Conservation (phyloP, 2,888 invertebrate species). For the Pemphredon lugubris region DNA sequence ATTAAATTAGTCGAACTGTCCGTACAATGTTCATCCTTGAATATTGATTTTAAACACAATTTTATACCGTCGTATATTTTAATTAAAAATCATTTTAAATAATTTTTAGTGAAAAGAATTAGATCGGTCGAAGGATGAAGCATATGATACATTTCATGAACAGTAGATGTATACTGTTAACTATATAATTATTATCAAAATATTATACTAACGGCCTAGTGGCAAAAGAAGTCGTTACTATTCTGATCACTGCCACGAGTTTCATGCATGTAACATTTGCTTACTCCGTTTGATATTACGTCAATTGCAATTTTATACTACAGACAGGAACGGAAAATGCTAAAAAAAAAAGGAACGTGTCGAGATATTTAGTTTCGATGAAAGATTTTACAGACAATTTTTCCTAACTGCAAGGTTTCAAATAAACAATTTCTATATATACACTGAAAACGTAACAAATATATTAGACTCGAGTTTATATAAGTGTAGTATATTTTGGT, state of each 20-base stretch:
- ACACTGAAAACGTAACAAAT: constrained; percentile 15
- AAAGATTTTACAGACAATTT: constrained; percentile 18
- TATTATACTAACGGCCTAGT: constrained; percentile 33
- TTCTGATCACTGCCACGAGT: constrained; percentile 47
- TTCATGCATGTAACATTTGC: constrained; percentile 21
- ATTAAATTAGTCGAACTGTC: too few species aligned
- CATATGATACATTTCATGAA: constrained; percentile 11
- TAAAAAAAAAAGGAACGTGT: not conserved
- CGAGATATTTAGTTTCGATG: constrained; percentile 25
- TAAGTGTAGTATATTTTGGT: constrained; percentile 54
- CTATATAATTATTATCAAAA: constrained; percentile 16
- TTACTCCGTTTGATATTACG: constrained; percentile 24
- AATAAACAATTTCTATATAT: constrained; percentile 20
- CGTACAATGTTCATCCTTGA: too few species aligned
- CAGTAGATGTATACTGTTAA: constrained; percentile 12
- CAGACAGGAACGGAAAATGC: constrained; percentile 4
- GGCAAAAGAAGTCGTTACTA: constrained; percentile 11
- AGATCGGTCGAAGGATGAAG: not conserved
- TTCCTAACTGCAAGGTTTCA: constrained; percentile 30
- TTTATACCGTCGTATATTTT: too few species aligned
- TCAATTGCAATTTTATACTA: constrained; percentile 43
- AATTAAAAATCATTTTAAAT: too few species aligned
- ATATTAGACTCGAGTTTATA: constrained; percentile 21
- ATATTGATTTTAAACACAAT: too few species aligned
- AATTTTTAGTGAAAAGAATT: not conserved